Evolutionary conservation across 2,797 vertebrate genomes (phyloP).

Genomic region (Tokudaia tokunoshimensis): DNA sequence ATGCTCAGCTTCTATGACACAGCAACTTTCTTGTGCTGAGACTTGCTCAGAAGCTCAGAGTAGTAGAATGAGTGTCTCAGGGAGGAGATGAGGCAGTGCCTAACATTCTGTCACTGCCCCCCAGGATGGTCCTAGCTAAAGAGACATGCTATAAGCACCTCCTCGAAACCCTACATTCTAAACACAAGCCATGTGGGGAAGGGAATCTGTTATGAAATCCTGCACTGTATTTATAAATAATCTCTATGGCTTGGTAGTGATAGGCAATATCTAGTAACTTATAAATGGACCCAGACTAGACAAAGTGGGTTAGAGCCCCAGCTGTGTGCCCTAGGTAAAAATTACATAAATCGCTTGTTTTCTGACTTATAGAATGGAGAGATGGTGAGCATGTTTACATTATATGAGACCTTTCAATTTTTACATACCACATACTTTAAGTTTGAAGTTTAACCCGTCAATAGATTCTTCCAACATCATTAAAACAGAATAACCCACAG

Average conservation of each 20-base stretch:
- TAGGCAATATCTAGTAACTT: conserved; percentile 3
- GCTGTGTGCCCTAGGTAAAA: conserved; percentile 44
- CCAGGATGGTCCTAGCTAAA: conserved; percentile 6
- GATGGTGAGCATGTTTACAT: background rate
- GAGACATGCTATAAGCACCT: conserved; percentile 4
- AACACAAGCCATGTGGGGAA: conserved; percentile 59
- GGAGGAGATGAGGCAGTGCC: background rate
- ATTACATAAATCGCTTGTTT: conserved; percentile 23
- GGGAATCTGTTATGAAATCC: background rate
- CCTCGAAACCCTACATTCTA: background rate
- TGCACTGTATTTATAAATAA: background rate
- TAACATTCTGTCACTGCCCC: background rate
- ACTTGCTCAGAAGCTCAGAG: conserved; percentile 42
- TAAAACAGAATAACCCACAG: conserved; percentile 20
- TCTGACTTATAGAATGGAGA: conserved; percentile 44
- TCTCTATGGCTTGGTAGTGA: background rate
- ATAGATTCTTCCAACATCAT: conserved; percentile 37
- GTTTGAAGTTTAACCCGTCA: background rate
- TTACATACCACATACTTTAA: background rate
- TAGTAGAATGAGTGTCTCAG: background rate
- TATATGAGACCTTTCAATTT: conserved; percentile 24
- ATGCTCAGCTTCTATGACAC: conserved; percentile 39
- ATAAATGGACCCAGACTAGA: background rate
- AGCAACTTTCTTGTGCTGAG: conserved; percentile 65
- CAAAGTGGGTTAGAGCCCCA: background rate